Base-by-base conservation (phyloP, 1,140 invertebrate species). In the Globodera ellingtonae region DNA sequence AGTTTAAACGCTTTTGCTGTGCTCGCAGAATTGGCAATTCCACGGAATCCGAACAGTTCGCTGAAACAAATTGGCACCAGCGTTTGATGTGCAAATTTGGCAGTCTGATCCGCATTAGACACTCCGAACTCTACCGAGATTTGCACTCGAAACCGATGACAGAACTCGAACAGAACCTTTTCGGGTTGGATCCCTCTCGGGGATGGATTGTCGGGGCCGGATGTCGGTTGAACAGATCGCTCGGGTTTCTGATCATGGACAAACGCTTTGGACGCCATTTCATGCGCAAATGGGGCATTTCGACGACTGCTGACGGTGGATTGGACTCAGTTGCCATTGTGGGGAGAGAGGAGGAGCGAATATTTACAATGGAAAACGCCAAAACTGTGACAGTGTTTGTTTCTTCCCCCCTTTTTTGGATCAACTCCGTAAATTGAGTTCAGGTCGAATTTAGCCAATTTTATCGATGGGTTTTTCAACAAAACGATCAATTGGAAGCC, bases 261-360 rank as follows among this genome's bases (percentile, higher is more conserved):
- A 77, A 77, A 77, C 65, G 46, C 24, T 69, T 46, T 77, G 59
- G 15, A 35, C 65, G 48, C 24, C 69, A 77, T 77, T 77, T 77
- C 69, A 65, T 77, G 24, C 65, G 47, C 50, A 62, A 67, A 46
- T 77, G 75, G 75, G 75, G 75, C 65, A 24, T 66, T 65, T 24
- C 15, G 46, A 6, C 44, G 4, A 35, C 35, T 18, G 13, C 9
- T 8, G 9, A 70, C 13, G 24, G 50, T 6, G 21, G 6, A n/a
- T 13, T 44, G 48, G 75, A 77, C 65, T 69, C 9, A 21, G 15
- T 77, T 44, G 24, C 59, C 21, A 46, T 77, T 35, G 69, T 77
- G 48, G 52, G 62, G 46, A 24, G 59, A 47, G 56, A 13, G 48
- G 48, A 77, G 47, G 75, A 77, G 69, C 65, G 69, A 69, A 48